These are phyloP conservation scores for Drosophila antonietae DNA, from an alignment of 2,888 invertebrate species.

Conservation along the genomic window DNA sequence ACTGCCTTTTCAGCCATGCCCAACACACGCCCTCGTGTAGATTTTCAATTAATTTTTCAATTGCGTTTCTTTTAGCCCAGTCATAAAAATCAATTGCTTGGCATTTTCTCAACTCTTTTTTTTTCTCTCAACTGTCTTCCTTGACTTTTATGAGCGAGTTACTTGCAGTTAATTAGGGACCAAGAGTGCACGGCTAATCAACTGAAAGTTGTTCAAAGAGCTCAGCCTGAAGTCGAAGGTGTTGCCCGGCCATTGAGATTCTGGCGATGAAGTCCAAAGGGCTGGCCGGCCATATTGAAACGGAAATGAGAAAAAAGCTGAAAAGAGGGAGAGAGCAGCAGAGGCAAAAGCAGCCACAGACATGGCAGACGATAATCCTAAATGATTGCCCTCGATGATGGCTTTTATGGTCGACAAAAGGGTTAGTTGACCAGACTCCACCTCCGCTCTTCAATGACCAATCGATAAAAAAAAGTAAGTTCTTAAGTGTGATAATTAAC, in stretches of 20 bases:
- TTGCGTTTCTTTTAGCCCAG: slow-evolving; percentile 27
- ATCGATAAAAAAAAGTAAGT: slow-evolving; percentile 38
- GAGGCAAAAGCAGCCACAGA: slow-evolving; percentile 11
- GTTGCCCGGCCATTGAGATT: slow-evolving; percentile 49
- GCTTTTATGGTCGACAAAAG: slow-evolving; percentile 29
- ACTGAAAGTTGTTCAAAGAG: slow-evolving; percentile 59
- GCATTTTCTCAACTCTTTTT: slow-evolving; percentile 12
- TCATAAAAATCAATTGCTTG: slow-evolving; percentile 64
- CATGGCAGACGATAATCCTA: slow-evolving; percentile 35
- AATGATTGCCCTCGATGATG: slow-evolving; percentile 48
- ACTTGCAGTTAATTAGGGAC: slow-evolving; percentile 73
- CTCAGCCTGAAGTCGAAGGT: slow-evolving; percentile 42
- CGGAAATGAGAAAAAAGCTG: slow-evolving; percentile 61
- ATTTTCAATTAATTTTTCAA: slow-evolving; percentile 67
- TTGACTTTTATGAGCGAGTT: slow-evolving; percentile 63
- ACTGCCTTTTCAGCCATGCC: slow-evolving; percentile 31
- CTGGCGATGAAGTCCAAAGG: slow-evolving; percentile 41
- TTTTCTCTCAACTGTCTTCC: slow-evolving; percentile 19
- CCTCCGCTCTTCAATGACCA: slow-evolving; percentile 27
- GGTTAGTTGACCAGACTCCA: slow-evolving; percentile 45
- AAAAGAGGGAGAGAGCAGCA: neutral
- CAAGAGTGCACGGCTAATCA: slow-evolving; percentile 65
- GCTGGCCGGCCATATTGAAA: slow-evolving; percentile 36
- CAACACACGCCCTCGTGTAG: slow-evolving; percentile 17
- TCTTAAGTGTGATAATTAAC: slow-evolving; percentile 28